Evolutionary conservation across 2,797 vertebrate species (phyloP).

Genomic region (Enteromius radiatus): DNA sequence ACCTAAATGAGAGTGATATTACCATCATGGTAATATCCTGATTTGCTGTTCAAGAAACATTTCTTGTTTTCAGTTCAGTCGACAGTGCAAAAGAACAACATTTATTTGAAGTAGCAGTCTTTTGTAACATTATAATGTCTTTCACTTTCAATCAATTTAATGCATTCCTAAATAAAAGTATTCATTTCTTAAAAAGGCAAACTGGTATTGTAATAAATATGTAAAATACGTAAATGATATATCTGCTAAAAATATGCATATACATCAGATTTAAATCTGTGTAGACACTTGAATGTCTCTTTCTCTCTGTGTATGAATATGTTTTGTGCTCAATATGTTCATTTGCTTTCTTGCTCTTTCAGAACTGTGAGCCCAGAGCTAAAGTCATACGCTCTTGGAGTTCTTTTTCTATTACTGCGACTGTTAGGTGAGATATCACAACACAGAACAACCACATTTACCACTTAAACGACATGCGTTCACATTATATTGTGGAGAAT

Average conservation of each 20-base stretch:
- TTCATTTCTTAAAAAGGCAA: background rate
- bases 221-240: background rate
- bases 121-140: background rate
- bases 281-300: background rate
- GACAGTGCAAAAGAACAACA: no score
- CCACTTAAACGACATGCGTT: background rate
- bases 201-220: background rate
- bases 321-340: background rate
- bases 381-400: constrained; percentile 95
- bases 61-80: background rate
- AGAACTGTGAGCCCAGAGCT: constrained; percentile 97
- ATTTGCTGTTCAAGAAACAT: background rate
- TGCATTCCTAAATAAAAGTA: background rate
- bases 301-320: background rate
- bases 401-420: constrained; percentile 93
- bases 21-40: background rate
- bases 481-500: background rate
- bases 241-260: background rate
- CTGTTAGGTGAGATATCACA: constrained; percentile 86
- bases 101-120: background rate
- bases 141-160: background rate
- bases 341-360: constrained; percentile 39
- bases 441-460: constrained; percentile 10
- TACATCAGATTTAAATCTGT: background rate
- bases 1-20: background rate